Percentiles rank a stretch among this genome's conserved stretches.
phyloP scores from a whole-genome alignment of 2,113 vertebrate species.

The Oreochromis aureus region DNA sequence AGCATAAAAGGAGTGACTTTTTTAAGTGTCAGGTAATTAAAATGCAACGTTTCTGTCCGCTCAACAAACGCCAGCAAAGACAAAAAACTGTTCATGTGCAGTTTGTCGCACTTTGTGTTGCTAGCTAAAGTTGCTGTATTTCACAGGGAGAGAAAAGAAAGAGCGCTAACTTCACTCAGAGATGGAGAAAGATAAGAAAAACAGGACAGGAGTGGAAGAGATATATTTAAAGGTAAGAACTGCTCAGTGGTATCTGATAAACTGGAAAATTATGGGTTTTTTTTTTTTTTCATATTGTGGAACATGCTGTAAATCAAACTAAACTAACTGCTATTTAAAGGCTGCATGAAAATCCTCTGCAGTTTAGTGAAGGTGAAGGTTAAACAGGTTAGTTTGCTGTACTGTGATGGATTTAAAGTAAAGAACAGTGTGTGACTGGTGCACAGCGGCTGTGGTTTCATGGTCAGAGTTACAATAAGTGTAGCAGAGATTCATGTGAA shows the following conservation, averaged over 20 bases:
- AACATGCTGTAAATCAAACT: not conserved
- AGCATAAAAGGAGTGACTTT: not conserved
- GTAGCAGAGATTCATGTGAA: not conserved
- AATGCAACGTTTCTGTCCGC: accelerated
- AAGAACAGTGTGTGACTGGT: not conserved
- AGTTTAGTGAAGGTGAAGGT: accelerated
- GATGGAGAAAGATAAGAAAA: not conserved
- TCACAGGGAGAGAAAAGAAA: accelerated
- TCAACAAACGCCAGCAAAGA: not conserved
- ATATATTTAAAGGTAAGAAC: not conserved
- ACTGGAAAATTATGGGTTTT: accelerated
- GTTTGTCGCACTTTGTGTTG: not conserved
- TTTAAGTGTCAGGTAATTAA: not conserved
- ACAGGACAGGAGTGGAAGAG: not conserved
- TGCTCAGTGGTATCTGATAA: not conserved
- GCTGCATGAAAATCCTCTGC: not conserved
- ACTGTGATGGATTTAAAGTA: not conserved
- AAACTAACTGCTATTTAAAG: not conserved
- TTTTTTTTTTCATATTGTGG: not conserved
- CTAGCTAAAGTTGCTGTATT: not conserved
- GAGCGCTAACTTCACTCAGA: not conserved
- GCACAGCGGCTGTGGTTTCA: accelerated
- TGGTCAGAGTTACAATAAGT: not conserved
- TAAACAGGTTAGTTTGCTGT: accelerated
- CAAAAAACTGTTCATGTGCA: accelerated